phyloP scores from a whole-genome alignment of 2,113 vertebrate genomes.

The Amazona vittata region DNA sequence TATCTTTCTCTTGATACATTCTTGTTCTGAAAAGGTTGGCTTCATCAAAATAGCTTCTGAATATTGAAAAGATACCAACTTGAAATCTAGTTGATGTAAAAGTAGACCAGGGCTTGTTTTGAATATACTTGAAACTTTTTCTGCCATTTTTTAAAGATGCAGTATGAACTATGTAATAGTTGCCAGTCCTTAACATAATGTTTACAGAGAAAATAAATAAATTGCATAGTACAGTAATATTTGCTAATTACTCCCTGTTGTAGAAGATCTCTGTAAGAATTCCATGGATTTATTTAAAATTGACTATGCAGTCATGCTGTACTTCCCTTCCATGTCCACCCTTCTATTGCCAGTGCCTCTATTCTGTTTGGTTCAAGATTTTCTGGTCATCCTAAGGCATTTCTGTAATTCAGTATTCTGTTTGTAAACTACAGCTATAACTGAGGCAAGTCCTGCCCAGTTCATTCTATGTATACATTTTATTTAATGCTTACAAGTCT shows the following conservation, averaged over 20 bases:
- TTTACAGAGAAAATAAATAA: background rate
- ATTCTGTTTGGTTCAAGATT: background rate
- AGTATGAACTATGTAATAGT: background rate
- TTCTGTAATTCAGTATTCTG: background rate
- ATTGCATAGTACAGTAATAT: accelerated
- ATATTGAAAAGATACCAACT: background rate
- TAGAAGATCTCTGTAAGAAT: background rate
- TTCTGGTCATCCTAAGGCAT: background rate
- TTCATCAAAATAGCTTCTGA: background rate
- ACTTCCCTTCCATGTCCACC: background rate
- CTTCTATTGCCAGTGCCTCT: background rate
- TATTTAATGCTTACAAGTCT: background rate
- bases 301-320: background rate
- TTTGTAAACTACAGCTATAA: background rate
- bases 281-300: background rate
- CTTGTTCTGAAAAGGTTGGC: background rate
- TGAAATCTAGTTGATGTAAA: slow-evolving; percentile 4
- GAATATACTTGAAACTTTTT: background rate
- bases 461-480: background rate
- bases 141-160: background rate
- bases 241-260: background rate
- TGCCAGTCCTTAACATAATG: background rate
- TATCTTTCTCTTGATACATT: background rate
- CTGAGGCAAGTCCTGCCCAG: background rate
- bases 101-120: background rate